Base-by-base conservation (phyloP, 2,113 vertebrate genomes). In the Pyrgilauda ruficollis region DNA sequence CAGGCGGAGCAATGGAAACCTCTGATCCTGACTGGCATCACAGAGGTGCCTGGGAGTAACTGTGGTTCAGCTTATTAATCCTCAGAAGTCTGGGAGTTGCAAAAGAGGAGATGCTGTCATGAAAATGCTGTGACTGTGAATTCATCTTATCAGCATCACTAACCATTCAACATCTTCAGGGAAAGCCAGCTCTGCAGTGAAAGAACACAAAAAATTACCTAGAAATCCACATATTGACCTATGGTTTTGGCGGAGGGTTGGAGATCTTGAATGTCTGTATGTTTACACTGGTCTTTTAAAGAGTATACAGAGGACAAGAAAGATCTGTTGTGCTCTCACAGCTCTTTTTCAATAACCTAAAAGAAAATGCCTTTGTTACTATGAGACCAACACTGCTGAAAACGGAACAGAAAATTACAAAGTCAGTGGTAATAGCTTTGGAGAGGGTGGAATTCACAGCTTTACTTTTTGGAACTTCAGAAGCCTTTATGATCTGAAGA, bases 231-330 rank as follows among this genome's bases (percentile, higher is more conserved):
- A 28, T n/a, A 28, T 13, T 76, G 28, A 76, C 27, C 19, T 37
- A 4, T 31, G 43, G 31, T 77, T 76, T 6, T 26, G 15, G 39
- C 6, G 3, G 2, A 28, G 3, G 9, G 11, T 3, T 5, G 7
- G 18, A 49, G 33, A n/a, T 46, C 22, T 79, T 66, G 31, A 56
- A 23, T 18, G 22, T 9, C 4, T 70, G 3, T 39, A 23, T 19
- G 30, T 5, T 19, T 58, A 52, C 37, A 27, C 7, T 14, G 28
- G 24, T 63, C 16, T 75, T 53, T 58, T 41, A 82, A 53, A 75
- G 18, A 85, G 50, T 21, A 63, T n/a, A 22, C 53, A 68, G n/a
- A 68, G 44, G 33, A 58, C 11, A 63, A 27, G 19, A 35, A 78
- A 49, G 5, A n/a, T n/a, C 15, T 37, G 41, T 44, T 13, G 21